phyloP scores from a whole-genome alignment of 2,888 invertebrate genomes.

The Hanleya hanleyi region DNA sequence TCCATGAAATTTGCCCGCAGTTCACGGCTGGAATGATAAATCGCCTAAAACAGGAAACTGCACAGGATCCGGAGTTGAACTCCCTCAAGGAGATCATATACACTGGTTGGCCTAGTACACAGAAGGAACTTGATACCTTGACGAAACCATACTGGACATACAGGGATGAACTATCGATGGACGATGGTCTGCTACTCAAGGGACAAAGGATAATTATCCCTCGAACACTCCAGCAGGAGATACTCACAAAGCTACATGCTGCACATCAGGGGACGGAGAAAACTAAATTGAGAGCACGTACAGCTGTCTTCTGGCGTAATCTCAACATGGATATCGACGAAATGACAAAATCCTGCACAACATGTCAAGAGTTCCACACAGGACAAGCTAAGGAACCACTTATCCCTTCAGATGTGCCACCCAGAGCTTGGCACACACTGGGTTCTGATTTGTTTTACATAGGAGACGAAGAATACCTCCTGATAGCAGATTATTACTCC shows the following conservation, averaged over 20 bases:
- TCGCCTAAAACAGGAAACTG: conserved; percentile 6
- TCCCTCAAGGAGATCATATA: conserved; percentile 17
- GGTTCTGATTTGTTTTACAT: conserved; percentile 29
- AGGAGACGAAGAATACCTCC: conserved; percentile 13
- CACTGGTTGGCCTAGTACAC: conserved; percentile 19
- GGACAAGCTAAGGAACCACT: conserved; percentile 18
- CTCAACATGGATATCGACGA: conserved; percentile 32
- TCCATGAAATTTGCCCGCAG: conserved; percentile 16
- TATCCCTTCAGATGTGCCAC: conserved; percentile 15
- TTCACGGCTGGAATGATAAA: neutral
- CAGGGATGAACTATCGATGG: conserved; percentile 24
- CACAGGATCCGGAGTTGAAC: conserved; percentile 15
- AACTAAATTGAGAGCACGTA: conserved; percentile 18
- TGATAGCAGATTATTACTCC: conserved; percentile 23
- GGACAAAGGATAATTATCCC: conserved; percentile 27
- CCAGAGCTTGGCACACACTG: conserved; percentile 23
- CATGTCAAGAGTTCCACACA: conserved; percentile 17
- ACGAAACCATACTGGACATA: conserved; percentile 23
- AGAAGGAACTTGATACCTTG: conserved; percentile 12
- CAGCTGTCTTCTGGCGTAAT: conserved; percentile 26
- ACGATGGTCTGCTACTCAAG: conserved; percentile 30
- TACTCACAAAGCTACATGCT: conserved; percentile 23
- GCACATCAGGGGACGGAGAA: conserved; percentile 25
- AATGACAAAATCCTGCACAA: neutral
- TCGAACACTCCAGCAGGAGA: conserved; percentile 8